Evolutionary conservation across 2,113 vertebrate species (phyloP).

Genomic region (Onychostoma macrolepis): DNA sequence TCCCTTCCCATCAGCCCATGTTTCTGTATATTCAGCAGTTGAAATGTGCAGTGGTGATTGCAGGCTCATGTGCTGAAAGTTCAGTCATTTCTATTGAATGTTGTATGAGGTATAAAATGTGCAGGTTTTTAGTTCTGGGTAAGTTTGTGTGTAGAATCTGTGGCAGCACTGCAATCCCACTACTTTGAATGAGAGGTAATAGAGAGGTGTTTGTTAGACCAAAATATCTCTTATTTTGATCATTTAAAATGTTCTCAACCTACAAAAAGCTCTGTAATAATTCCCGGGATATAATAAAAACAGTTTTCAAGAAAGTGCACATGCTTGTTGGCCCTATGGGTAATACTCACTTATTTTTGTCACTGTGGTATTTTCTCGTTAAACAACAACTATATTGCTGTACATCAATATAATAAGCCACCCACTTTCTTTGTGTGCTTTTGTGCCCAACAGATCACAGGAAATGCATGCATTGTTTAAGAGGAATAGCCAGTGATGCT

Average conservation of each 20-base stretch:
- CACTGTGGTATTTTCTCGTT: neutral
- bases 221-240: neutral
- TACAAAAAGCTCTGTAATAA: slow-evolving; percentile 16
- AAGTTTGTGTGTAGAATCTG: slow-evolving; percentile 3
- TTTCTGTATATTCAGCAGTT: neutral
- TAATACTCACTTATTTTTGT: neutral
- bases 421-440: slow-evolving; percentile 25
- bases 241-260: neutral
- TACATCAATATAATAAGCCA: slow-evolving; percentile 16
- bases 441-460: slow-evolving; percentile 37
- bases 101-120: neutral
- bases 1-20: neutral
- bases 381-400: neutral
- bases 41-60: neutral
- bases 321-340: slow-evolving; percentile 20
- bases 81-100: neutral
- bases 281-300: slow-evolving; percentile 6
- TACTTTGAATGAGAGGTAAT: neutral
- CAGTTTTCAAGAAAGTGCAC: slow-evolving; percentile 23
- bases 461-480: slow-evolving; percentile 64
- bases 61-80: neutral
- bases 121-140: neutral
- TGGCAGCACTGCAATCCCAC: neutral
- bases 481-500: slow-evolving; percentile 56
- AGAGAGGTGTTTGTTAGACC: neutral